Evolutionary conservation across 64 coral and sea anemone species (phyloP).

Genomic region (Orbicella faveolata): DNA sequence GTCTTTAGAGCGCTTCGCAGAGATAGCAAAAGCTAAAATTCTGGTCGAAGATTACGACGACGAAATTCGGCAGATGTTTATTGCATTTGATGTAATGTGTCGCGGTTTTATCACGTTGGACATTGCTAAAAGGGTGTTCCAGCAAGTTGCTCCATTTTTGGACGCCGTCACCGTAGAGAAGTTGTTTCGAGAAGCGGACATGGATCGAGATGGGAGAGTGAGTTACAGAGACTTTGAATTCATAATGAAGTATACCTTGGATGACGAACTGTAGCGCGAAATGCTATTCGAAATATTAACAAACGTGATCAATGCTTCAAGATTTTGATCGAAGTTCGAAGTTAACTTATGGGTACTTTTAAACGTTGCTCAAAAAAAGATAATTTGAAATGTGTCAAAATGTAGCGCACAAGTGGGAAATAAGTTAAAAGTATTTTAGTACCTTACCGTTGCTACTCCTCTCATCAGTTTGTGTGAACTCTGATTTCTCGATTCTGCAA

Average conservation of each 20-base stretch:
- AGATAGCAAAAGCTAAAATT: conserved; percentile 75
- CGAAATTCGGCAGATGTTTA: conserved; percentile 92
- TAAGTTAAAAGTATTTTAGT: no score
- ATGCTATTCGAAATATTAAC: neutral
- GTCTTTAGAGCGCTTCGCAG: conserved; percentile 54
- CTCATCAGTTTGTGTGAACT: no score
- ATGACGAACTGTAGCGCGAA: neutral
- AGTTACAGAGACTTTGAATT: conserved; percentile 96
- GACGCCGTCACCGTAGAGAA: conserved; percentile 59
- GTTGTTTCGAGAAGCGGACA: conserved; percentile 87
- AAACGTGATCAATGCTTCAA: neutral
- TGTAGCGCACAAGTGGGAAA: no score
- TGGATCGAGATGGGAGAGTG: conserved; percentile 87
- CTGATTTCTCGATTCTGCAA: no score
- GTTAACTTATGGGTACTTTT: no score
- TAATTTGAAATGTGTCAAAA: no score
- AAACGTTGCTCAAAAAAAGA: no score
- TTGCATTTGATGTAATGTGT: conserved; percentile 85
- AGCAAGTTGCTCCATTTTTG: conserved; percentile 81
- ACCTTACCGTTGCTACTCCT: no score
- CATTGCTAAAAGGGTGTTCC: conserved; percentile 70
- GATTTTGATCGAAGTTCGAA: no score
- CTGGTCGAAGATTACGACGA: conserved; percentile 79
- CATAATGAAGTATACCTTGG: conserved; percentile 87
- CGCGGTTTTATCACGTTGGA: conserved; percentile 91